phyloP scores from a whole-genome alignment of 1,140 invertebrate genomes.

The Agrypnia vestita region DNA sequence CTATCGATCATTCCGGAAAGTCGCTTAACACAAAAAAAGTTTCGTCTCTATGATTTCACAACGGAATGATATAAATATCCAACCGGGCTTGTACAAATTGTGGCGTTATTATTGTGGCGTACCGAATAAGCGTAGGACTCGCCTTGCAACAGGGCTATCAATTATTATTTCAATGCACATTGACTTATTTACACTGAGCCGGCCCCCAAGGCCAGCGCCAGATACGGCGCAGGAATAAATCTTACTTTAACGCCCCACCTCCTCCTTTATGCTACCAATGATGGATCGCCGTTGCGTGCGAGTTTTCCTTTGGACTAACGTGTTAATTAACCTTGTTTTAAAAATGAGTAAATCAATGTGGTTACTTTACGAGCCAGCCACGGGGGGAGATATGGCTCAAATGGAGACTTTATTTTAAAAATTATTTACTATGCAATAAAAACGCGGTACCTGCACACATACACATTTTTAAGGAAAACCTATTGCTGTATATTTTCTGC shows the following conservation, averaged over 20 bases:
- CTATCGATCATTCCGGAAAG: no score
- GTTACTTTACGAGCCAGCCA: conserved; percentile 38
- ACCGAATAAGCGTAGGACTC: not conserved
- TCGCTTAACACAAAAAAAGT: no score
- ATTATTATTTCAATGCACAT: conserved; percentile 20
- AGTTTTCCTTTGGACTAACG: conserved; percentile 58
- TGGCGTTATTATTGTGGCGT: no score
- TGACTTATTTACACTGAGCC: conserved; percentile 28
- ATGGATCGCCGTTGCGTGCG: conserved; percentile 57
- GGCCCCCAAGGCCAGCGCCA: conserved; percentile 22
- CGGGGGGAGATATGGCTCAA: conserved; percentile 26
- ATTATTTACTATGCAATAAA: conserved; percentile 4
- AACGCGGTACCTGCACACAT: no score
- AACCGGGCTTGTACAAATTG: no score
- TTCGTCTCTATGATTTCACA: no score
- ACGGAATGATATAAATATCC: no score
- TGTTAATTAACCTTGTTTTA: conserved; percentile 62
- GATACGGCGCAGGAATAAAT: conserved; percentile 33
- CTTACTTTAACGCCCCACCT: conserved; percentile 44
- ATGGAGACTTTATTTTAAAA: conserved; percentile 6
- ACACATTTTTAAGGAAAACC: no score
- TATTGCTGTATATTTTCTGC: no score
- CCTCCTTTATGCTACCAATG: conserved; percentile 55
- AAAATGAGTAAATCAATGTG: conserved; percentile 60
- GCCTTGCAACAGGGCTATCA: conserved; percentile 18